These are phyloP conservation scores for Elgaria multicarinata DNA, from an alignment of 2,113 vertebrate genomes.

Conservation along the genomic window DNA sequence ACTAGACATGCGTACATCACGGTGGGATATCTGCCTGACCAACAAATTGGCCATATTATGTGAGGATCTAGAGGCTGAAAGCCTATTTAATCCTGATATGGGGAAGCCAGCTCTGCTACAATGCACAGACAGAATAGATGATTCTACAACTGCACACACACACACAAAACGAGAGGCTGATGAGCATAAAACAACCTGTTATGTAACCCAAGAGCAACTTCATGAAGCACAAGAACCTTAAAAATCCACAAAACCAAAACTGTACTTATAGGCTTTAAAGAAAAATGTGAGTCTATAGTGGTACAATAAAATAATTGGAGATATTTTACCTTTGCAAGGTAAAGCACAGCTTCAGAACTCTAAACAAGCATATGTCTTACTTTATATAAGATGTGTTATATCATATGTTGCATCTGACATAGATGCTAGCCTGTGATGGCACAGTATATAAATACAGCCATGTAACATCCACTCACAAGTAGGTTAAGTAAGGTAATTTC, in stretches of 20 bases:
- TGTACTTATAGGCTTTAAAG: not conserved
- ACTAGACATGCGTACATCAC: not conserved
- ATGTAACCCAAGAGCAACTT: not conserved
- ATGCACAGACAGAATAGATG: not conserved
- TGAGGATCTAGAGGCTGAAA: not conserved
- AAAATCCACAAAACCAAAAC: not conserved
- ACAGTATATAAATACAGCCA: not conserved
- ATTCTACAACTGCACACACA: not conserved
- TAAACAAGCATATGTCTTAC: not conserved
- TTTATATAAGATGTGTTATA: not conserved
- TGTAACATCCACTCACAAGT: not conserved
- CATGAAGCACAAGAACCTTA: not conserved
- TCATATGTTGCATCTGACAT: too few species aligned
- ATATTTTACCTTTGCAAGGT: not conserved
- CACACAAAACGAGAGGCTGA: not conserved
- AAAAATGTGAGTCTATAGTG: not conserved
- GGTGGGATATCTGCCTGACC: too few species aligned
- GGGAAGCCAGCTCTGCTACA: not conserved
- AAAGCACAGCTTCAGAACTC: not conserved
- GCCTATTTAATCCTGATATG: not conserved
- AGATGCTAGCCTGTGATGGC: not conserved
- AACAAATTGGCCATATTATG: not conserved
- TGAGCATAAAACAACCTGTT: not conserved
- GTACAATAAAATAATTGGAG: not conserved
- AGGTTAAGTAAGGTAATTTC: not conserved